Evolutionary conservation across 2,797 vertebrate species (phyloP).

Genomic region (Buceros bicornis): DNA sequence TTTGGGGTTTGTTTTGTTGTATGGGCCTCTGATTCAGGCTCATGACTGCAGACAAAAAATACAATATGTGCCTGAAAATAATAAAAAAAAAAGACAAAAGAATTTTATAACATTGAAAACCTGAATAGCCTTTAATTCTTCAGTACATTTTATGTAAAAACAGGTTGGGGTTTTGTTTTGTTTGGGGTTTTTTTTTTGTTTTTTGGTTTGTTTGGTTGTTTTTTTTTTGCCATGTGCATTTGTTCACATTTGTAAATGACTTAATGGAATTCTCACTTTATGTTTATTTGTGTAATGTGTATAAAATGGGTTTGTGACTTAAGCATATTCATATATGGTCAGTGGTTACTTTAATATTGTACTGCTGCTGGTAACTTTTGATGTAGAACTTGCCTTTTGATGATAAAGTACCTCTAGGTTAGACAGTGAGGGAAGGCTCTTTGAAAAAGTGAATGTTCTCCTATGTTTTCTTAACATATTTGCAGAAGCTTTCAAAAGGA

Average conservation of each 20-base stretch:
- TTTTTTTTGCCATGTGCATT: conserved; percentile 88
- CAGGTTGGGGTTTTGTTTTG: conserved; percentile 73
- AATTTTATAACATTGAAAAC: conserved; percentile 87
- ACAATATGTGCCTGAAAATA: conserved; percentile 89
- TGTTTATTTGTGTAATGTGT: conserved; percentile 91
- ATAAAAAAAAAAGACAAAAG: conserved; percentile 82
- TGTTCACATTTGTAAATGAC: conserved; percentile 90
- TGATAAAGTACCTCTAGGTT: conserved; percentile 77
- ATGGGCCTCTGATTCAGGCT: conserved; percentile 80
- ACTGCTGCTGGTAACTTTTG: conserved; percentile 90
- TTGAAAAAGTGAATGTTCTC: conserved; percentile 80
- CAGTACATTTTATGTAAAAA: conserved; percentile 83
- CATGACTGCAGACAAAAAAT: conserved; percentile 82
- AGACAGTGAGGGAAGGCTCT: conserved; percentile 81
- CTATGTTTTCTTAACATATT: conserved; percentile 80
- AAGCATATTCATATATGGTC: conserved; percentile 89
- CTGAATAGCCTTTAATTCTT: conserved; percentile 88
- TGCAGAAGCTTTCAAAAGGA: conserved; percentile 84
- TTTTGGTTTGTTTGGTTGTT: conserved; percentile 72
- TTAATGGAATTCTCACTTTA: conserved; percentile 87
- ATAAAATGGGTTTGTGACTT: conserved; percentile 90
- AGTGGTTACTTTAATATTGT: conserved; percentile 92
- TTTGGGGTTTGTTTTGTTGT: conserved; percentile 62
- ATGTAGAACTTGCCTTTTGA: conserved; percentile 82
- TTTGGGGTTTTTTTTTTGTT: conserved; percentile 74